Evolutionary conservation across 1,140 invertebrate genomes (phyloP), one percentile per base, ranked within the genome.

Genomic region (Amyelois transitella): DNA sequence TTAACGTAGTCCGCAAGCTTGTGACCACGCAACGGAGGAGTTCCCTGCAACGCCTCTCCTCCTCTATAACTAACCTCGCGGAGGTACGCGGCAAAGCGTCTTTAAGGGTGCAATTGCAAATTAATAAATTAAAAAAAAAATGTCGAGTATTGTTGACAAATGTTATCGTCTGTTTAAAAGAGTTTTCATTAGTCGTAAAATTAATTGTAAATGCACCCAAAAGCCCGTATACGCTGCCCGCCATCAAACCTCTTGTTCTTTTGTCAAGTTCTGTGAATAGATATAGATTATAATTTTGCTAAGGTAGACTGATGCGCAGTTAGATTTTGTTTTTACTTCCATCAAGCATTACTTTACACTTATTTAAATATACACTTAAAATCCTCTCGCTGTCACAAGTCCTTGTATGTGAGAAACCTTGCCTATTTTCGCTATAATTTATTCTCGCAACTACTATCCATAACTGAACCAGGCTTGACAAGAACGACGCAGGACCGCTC

Each of bases 1-100:
- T 87, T 58, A 85, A 79, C 61, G 82, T 82, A 74, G 84, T 87
- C 56, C 79, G 84, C 72, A 86, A 86, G 72, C 79, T 87, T 74
- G 84, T 87, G 66, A 73, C 80, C 57, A 79, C 84, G 49, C 84
- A 83, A 55, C 76, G 84, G 58, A 77, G 84, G 74, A 79, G 70
- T 52, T 87, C 82, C 47, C 77, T 87, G 67, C 84, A 87, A 62
- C 75, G 77, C 50, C 79, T 86, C 48, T 84, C 81, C 64, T 76
- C 74, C 68, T 86, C 84, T 68, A 82, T 87, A 57, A 87, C 79
- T 75, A 87, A 86, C 72, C 80, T 87, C 67, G 60, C 82, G 58
- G 84, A 88, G 84, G 84, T 88, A 88, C 66, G 69, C 61, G 67
- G 65, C 70, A 59, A 52, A 59, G 63, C 58, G 57, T 53, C 66